phyloP scores from a whole-genome alignment of 1,140 invertebrate species.

The Streblospio benedicti region DNA sequence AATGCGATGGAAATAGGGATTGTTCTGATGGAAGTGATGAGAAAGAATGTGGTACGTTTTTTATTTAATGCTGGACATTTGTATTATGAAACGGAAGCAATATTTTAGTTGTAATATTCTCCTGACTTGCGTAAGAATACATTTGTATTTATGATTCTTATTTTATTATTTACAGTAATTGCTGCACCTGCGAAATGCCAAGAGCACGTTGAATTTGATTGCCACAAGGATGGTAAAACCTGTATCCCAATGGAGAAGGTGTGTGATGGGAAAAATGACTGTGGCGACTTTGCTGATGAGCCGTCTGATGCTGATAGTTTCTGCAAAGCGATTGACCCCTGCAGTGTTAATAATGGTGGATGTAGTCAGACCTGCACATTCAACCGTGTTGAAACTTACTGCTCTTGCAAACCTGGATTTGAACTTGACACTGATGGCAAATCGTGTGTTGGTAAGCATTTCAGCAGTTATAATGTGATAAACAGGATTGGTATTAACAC shows the following conservation, averaged over 20 bases:
- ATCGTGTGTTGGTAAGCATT: conserved; percentile 10
- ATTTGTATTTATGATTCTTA: neutral
- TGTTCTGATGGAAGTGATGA: conserved; percentile 16
- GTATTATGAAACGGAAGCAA: neutral
- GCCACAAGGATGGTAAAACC: conserved; percentile 20
- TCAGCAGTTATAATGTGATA: neutral
- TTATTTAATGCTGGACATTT: neutral
- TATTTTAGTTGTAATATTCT: too few relatives aligned
- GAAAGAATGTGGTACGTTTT: neutral
- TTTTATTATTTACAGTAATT: conserved; percentile 7
- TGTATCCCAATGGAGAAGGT: conserved; percentile 26
- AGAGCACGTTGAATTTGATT: conserved; percentile 27
- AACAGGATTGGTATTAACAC: neutral
- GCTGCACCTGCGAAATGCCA: conserved; percentile 6
- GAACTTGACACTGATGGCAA: conserved; percentile 24
- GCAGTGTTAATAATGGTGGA: conserved; percentile 15
- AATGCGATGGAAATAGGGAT: conserved; percentile 9
- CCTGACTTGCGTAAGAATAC: neutral
- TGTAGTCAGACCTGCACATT: conserved; percentile 21
- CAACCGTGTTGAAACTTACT: conserved; percentile 3
- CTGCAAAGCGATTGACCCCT: conserved; percentile 26
- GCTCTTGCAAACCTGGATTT: conserved; percentile 23
- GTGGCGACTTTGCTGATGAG: conserved; percentile 30
- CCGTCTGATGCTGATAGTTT: conserved; percentile 1
- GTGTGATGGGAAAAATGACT: conserved; percentile 34